Base-by-base conservation (phyloP, 2,113 vertebrate genomes). In the Cygnus buccinator region DNA sequence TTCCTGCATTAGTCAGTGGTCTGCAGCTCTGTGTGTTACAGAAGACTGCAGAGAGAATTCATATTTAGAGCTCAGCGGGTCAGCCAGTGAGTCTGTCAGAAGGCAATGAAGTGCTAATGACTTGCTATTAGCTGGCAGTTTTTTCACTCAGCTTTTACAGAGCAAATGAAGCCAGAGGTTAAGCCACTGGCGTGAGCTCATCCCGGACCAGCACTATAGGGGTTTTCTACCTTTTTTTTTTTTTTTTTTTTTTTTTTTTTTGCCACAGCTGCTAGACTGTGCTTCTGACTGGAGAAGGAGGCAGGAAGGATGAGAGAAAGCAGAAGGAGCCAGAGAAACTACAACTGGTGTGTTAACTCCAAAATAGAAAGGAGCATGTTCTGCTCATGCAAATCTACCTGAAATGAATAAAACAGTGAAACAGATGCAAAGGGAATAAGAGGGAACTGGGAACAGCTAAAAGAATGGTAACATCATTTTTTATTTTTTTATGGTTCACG, bases 401-500 rank as follows among this genome's bases (percentile, higher is more conserved):
- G 74, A 87, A 91, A 73, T 73, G 22, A 84, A 79, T 82, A 87
- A 76, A 92, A 46, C 14, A 61, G n/a, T 70, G 67, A 87, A 85
- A 89, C 19, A 91, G 74, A 73, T 85, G 70, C 3, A 18, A 77
- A 81, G 50, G 44, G 59, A 88, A 9, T 65, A 79, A 70, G 29
- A 52, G 22, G 67, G 55, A 89, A 73, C 23, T 37, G 44, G 48
- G 7, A 89, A 70, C 9, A 58, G 22, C 54, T 82, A 43, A 57
- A 73, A 94, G 66, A 92, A 78, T 50, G 52, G 39, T 22, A 62
- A 65, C 10, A 13, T 57, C 8, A 15, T 79, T 73, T 82, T 48
- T 61, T 18, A 10, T 46, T 83, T 81, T 94, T 75, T 89, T 73
- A 75, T 68, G 62, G 63, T 20, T 82, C 79, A 62, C 31, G 43